Base-by-base conservation (phyloP, 2,113 vertebrate genomes). In the Microcebus ravelobensis region DNA sequence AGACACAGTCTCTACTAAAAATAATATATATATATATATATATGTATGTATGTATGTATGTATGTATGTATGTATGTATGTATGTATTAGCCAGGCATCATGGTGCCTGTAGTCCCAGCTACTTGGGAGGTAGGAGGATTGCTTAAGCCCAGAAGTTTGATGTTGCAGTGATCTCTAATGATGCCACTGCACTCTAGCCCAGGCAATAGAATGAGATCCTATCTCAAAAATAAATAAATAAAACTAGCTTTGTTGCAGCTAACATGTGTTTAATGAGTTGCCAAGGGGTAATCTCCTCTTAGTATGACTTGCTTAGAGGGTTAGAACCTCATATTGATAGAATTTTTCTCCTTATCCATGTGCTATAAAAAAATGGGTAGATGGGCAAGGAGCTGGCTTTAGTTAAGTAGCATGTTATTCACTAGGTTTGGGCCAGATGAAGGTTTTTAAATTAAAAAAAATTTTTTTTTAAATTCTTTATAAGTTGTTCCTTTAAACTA, bases 401-500 rank as follows among this genome's bases (percentile, higher is more conserved):
- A 52, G n/a, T 70, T 90, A 31, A 82, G 25, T 25, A 31, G 67
- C 29, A 4, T 67, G 12, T 34, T 73, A 45, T 45, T 79, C 12
- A 25, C 12, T 29, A 48, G 42, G 15, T 48, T 77, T 52, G 31
- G 27, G 18, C 18, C 42, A 57, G 1, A 9, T 36, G 18, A 73
- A 87, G 34, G 4, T 45, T 70, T 97, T 90, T 25, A 57, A 21
- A 50, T 42, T 82, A 13, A 63, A 63, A 63, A 61, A 63, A 13
- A 27, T 5, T 42, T 27, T 63, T 29, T 25, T 25, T 10, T 10
- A 25, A 25, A 61, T 25, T 61, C 74, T 13, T 57, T 83, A 83
- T 95, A 97, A 97, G 52, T 84, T 91, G 74, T 96, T 90, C 96
- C 95, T 96, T 88, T 87, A 34, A 36, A 52, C 10, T 79, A 59